Evolutionary conservation across 2,113 vertebrate genomes (phyloP).

Genomic region (Mesitornis unicolor): DNA sequence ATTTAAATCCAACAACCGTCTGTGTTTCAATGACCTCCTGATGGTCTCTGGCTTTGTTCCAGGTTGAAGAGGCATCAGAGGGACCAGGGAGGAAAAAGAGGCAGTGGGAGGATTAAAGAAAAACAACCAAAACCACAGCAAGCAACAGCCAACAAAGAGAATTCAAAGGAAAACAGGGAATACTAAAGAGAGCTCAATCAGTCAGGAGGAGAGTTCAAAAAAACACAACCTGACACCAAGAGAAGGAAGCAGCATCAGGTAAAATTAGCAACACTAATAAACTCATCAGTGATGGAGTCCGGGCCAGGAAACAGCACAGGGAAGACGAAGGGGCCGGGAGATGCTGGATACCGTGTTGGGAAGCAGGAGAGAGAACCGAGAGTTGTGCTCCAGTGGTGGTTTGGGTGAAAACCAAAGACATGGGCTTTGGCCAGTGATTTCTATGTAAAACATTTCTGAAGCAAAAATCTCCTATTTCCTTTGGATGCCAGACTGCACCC

Average conservation of each 20-base stretch:
- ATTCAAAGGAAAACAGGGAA: not conserved
- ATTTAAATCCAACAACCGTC: conserved; percentile 63
- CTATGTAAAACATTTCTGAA: not conserved
- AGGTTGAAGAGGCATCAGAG: conserved; percentile 13
- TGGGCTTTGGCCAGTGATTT: not conserved
- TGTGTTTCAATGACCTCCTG: conserved; percentile 57
- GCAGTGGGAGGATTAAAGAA: not conserved
- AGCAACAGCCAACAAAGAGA: conserved; percentile 29
- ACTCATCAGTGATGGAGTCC: not conserved
- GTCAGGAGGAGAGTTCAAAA: conserved; percentile 49
- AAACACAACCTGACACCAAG: not conserved
- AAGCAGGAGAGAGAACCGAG: not conserved
- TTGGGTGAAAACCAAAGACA: not conserved
- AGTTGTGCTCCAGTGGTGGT: too few relatives aligned
- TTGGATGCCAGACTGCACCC: not conserved
- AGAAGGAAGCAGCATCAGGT: conserved; percentile 35
- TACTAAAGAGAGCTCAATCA: conserved; percentile 52
- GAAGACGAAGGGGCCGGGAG: not conserved
- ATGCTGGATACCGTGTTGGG: not conserved
- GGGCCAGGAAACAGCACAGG: not conserved
- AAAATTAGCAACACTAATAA: conserved; percentile 64
- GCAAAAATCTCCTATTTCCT: not conserved
- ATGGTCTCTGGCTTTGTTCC: conserved; percentile 50
- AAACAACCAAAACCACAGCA: not conserved
- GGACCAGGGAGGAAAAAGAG: not conserved